Base-by-base conservation (phyloP, 2,888 invertebrate genomes). In the Dysmachus trigonus region DNA sequence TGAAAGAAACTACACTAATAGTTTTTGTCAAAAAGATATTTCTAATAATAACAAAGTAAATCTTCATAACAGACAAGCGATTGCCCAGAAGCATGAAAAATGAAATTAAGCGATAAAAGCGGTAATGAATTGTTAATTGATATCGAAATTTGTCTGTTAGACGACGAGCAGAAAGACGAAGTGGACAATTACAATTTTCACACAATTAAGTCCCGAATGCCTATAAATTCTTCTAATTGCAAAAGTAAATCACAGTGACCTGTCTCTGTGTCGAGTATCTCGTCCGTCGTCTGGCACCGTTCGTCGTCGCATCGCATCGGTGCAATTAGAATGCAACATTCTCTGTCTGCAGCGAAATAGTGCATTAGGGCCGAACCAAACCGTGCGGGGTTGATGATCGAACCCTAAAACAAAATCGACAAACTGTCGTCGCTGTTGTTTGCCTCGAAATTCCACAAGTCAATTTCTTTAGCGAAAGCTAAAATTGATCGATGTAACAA, bases 361-460 rank as follows among this genome's bases (percentile, higher is more conserved):
- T 33, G 33, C 27, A 30, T n/a, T 13, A 62, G 35, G 33, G 33
- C 76, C 62, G 62, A 18, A 62, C 76, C 62, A 22, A 18, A 62
- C 22, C 22, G 79, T 30, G 31, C 62, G 79, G 79, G 79, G 79
- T 79, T 79, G 79, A 47, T 47, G 79, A 79, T 79, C 79, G 79
- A 79, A 79, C 79, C 47, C 30, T 31, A 79, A 79, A 79, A 79
- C 15, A 51, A 79, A 47, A 73, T 73, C 79, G 47, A 27, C 79
- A 22, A 76, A n/a, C n/a, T 79, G 73, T 47, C 22, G 47, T 47
- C 62, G 62, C 31, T 79, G n/a, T 41, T 79, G 79, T 79, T 31
- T 8, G 15, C n/a, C 79, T 47, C n/a, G 35, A 51, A 79, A 79
- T 51, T 51, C 31, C 47, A 6, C 30, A 15, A 47, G 27, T 41